Evolutionary conservation across 2,888 invertebrate genomes (phyloP), one percentile per base, ranked within the genome.

Genomic region (Crioceris asparagi): DNA sequence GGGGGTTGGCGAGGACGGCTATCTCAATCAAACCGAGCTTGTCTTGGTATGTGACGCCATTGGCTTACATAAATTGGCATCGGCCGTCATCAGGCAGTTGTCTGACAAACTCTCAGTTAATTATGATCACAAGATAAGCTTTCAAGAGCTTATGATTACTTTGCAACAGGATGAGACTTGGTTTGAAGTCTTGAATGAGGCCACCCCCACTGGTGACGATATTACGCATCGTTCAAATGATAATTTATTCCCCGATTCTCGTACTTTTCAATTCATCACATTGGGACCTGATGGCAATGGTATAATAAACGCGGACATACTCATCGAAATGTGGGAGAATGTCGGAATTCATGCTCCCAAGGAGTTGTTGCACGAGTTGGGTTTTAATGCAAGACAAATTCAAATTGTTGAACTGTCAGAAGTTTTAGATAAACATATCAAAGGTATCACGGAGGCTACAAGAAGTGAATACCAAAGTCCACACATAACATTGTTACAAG

Each of bases 261-360:
- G 57, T 46, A 57, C 59, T 35, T 56, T 61, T 39, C 64, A 63
- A 38, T 59, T 59, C 36, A 56, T 65, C n/a, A 60, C 60, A 7
- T 45, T 65, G 39, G 64, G 64, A 15, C 59, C 59, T 7, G 57
- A 59, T 35, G 60, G 60, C 3, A 60, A 60, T 14, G 65, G 65
- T 7, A 47, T 57, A 21, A 56, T 65, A 1, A 59, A 47, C 38
- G 61, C 67, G 12, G 74, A 77, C 36, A 62, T 68, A 12, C 68
- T 84, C 29, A 66, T 77, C 26, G 81, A 83, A 48, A 71, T 80
- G 56, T 84, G 83, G 81, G 81, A 82, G 60, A 67, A 72, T 37
- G 76, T 78, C 6, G 79, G 79, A 31, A 75, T 84, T 38, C 65
- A 68, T 30, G 73, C 77, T 29, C 74, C 83, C 12, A 72, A 74